Conservation (phyloP, 64 coral and sea anemone genomes). For the Dendrophyllia cribrosa region DNA sequence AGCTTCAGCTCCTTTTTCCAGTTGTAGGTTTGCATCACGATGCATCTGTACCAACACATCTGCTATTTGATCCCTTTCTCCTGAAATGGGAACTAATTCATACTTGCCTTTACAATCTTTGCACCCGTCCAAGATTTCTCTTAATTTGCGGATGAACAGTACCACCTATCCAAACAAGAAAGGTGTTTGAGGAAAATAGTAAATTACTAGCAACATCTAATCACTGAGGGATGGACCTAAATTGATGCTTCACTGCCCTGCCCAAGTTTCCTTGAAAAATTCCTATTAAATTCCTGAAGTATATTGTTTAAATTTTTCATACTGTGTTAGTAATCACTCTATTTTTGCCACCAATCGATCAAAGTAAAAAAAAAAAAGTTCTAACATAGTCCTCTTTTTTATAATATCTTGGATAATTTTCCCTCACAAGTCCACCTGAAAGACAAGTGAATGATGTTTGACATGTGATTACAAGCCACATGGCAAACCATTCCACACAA, state of each 20-base stretch:
- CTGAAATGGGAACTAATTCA: conserved; percentile 66
- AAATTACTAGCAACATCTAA: neutral
- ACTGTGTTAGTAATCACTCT: too few species aligned
- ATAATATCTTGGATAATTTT: too few species aligned
- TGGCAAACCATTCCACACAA: too few species aligned
- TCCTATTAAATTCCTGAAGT: too few species aligned
- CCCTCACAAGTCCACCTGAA: too few species aligned
- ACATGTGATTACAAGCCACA: too few species aligned
- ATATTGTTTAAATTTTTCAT: too few species aligned
- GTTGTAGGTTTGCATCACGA: neutral
- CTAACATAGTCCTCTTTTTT: too few species aligned
- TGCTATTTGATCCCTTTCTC: conserved; percentile 18
- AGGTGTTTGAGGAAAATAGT: neutral
- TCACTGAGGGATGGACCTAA: neutral
- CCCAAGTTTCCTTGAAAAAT: neutral
- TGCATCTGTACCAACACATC: neutral
- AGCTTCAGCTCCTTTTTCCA: too few species aligned
- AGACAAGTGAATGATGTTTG: too few species aligned
- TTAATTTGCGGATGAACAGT: conserved; percentile 68
- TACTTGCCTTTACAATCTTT: conserved; percentile 62
- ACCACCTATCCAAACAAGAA: conserved; percentile 11
- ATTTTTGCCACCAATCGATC: too few species aligned
- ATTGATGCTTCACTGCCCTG: conserved; percentile 1
- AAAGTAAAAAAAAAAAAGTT: too few species aligned
- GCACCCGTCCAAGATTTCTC: conserved; percentile 66